Percentiles rank a stretch among this genome's conserved stretches.
phyloP scores from a whole-genome alignment of 1,140 invertebrate species.

The Drosophila watanabei region DNA sequence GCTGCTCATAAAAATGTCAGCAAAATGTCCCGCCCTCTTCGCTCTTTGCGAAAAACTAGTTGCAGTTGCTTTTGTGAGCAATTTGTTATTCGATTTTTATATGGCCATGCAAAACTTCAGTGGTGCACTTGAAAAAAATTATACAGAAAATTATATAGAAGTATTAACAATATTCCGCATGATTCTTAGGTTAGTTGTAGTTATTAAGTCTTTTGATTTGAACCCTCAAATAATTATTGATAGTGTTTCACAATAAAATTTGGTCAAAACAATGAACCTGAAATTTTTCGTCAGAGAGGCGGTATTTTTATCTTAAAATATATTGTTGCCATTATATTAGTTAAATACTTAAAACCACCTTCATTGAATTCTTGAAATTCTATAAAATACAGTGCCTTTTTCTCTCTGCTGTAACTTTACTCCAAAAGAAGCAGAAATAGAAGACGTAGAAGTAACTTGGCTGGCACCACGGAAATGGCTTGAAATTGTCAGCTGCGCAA shows the following conservation, averaged over 20 bases:
- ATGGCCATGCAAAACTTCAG: conserved; percentile 72
- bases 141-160: too few relatives aligned
- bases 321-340: neutral
- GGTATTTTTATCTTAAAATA: neutral
- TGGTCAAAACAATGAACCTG: too few relatives aligned
- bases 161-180: too few relatives aligned
- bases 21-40: conserved; percentile 4
- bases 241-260: too few relatives aligned
- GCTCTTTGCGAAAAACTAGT: conserved; percentile 12
- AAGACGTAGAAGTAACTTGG: conserved; percentile 49
- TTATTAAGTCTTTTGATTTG: neutral
- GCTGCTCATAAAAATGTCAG: conserved; percentile 80
- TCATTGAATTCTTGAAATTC: neutral
- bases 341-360: too few relatives aligned
- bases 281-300: too few relatives aligned
- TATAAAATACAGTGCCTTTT: neutral
- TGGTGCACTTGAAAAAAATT: conserved; percentile 5
- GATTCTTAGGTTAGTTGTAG: too few relatives aligned
- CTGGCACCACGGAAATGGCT: conserved; percentile 79
- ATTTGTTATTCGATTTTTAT: conserved; percentile 82
- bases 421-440: conserved; percentile 14
- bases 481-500: conserved; percentile 83
- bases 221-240: neutral
- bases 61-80: conserved; percentile 64
- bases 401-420: conserved; percentile 15